Percentiles rank a stretch among this genome's conserved stretches.
phyloP scores from a whole-genome alignment of 2,113 vertebrate species.

The Toxotes jaculatrix region DNA sequence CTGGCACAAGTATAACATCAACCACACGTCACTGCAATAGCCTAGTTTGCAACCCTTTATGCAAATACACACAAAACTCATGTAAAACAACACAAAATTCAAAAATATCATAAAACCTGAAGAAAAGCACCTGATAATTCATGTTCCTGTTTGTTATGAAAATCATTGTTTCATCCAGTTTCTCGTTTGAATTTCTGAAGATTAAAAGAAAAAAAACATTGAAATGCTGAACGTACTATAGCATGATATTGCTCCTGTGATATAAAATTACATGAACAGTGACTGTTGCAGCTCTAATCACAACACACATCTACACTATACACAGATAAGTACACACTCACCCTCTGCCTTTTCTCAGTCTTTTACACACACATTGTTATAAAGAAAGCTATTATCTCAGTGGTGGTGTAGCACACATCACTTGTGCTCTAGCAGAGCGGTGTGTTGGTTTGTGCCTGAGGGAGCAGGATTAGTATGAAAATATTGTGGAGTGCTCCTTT shows the following conservation, averaged over 20 bases:
- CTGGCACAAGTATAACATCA: background rate
- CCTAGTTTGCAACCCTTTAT: background rate
- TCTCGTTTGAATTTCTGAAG: too few species aligned
- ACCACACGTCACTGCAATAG: background rate
- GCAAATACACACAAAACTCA: background rate
- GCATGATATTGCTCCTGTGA: background rate
- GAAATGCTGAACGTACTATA: background rate
- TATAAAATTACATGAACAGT: background rate
- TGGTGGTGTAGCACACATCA: background rate
- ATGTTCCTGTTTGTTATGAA: background rate
- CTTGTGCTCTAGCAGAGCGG: conserved; percentile 25
- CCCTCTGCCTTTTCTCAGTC: conserved; percentile 18
- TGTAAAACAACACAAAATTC: background rate
- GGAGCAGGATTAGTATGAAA: conserved; percentile 52
- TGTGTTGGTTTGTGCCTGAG: conserved; percentile 34
- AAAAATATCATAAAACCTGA: background rate
- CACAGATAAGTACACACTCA: background rate
- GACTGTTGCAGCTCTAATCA: background rate
- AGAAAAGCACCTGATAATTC: background rate
- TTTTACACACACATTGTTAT: conserved; percentile 10
- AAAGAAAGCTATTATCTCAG: conserved; percentile 38
- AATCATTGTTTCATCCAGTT: background rate
- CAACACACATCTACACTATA: background rate
- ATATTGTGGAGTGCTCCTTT: conserved; percentile 35
- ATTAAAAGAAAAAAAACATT: background rate